A percentile compares a stretch with the other conserved stretches of the same genome.
Evolutionary conservation across 1,140 invertebrate genomes (phyloP).

Genomic region (Drosophila mayri): DNA sequence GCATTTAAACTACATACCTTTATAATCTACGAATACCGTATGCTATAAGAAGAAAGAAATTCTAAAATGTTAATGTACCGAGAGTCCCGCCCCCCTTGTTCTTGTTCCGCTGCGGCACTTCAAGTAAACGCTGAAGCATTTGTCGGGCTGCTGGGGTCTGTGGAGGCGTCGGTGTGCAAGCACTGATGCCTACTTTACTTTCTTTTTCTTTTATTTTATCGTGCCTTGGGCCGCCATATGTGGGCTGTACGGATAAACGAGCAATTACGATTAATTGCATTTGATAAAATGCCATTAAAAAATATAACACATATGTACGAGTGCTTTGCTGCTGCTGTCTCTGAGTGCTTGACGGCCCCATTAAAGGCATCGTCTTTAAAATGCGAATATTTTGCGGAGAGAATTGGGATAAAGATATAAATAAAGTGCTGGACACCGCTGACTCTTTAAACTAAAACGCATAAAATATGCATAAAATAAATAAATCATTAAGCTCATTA

Average conservation of each 20-base stretch:
- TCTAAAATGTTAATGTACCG: slow-evolving; percentile 78
- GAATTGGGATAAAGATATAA: slow-evolving; percentile 1
- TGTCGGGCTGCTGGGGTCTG: slow-evolving; percentile 6
- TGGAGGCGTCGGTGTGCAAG: slow-evolving; percentile 60
- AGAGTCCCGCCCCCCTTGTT: slow-evolving; percentile 50
- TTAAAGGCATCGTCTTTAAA: slow-evolving; percentile 30
- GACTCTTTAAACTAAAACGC: background rate
- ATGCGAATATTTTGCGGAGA: slow-evolving; percentile 28
- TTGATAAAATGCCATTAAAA: slow-evolving; percentile 79
- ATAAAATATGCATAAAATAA: too few species aligned
- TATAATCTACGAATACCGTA: slow-evolving; percentile 2
- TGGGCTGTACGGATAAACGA: slow-evolving; percentile 61
- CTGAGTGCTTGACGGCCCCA: slow-evolving; percentile 9
- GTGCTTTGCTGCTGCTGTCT: slow-evolving; percentile 33
- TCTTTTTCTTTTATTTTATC: slow-evolving; percentile 46
- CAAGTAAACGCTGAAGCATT: slow-evolving; percentile 32
- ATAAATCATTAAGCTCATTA: background rate
- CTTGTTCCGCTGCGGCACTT: slow-evolving; percentile 53
- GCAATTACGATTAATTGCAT: slow-evolving; percentile 81
- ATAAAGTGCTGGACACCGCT: background rate
- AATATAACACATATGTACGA: slow-evolving; percentile 58
- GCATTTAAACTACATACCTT: slow-evolving; percentile 6
- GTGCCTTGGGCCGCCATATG: slow-evolving; percentile 42
- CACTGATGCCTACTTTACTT: slow-evolving; percentile 51
- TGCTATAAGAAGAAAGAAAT: slow-evolving; percentile 31